Conservation (phyloP, 2,888 invertebrate genomes). For the Clostera curtula region DNA sequence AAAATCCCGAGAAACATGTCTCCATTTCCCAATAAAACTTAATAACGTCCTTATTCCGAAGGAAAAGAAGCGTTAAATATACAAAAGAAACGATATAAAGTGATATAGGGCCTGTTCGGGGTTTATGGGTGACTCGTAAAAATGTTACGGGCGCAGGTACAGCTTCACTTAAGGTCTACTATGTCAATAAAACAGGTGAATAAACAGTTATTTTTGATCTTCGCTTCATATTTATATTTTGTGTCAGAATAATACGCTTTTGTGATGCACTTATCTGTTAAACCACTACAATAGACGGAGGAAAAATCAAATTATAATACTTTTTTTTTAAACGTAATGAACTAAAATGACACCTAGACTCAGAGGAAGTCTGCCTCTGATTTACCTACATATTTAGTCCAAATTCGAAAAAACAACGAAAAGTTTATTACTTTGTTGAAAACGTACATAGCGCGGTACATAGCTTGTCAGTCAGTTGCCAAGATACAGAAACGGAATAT, state of each 20-base stretch:
- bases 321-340: too few species aligned
- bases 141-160: slow-evolving; percentile 52
- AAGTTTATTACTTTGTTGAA: too few species aligned
- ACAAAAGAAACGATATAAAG: slow-evolving; percentile 65
- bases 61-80: slow-evolving; percentile 61
- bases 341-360: too few species aligned
- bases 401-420: too few species aligned
- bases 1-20: slow-evolving; percentile 20
- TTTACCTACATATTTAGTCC: too few species aligned
- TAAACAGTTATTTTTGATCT: slow-evolving; percentile 56
- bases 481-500: too few species aligned
- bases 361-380: too few species aligned
- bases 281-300: too few species aligned
- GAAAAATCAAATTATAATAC: too few species aligned
- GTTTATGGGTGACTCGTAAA: slow-evolving; percentile 52
- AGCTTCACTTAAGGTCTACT: slow-evolving; percentile 36
- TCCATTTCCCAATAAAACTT: slow-evolving; percentile 28
- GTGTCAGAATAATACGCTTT: slow-evolving; percentile 16
- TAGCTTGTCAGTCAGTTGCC: too few species aligned
- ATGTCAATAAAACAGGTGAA: slow-evolving; percentile 52
- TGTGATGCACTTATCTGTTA: too few species aligned
- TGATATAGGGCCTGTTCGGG: slow-evolving; percentile 50
- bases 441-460: too few species aligned
- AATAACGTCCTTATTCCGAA: slow-evolving; percentile 24
- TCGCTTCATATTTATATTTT: slow-evolving; percentile 42